phyloP scores from a whole-genome alignment of 2,888 invertebrate genomes.

The Amiota mariae region DNA sequence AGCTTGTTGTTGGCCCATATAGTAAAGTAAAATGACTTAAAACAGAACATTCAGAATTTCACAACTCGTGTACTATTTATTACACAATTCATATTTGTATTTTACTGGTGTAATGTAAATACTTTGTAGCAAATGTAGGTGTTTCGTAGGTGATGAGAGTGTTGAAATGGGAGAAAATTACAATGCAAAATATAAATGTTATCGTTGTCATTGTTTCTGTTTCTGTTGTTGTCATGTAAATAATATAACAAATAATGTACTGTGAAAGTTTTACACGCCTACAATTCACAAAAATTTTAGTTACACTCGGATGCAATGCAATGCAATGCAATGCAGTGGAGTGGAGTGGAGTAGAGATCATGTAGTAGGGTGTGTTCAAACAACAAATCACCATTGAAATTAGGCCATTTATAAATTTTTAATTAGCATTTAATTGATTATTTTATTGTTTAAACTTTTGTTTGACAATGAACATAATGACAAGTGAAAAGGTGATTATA shows the following conservation, averaged over 20 bases:
- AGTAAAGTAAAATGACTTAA: no score
- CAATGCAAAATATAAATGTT: no score
- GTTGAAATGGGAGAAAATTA: no score
- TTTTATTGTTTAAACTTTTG: conserved; percentile 1
- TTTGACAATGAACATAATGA: background rate
- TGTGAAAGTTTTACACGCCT: conserved; percentile 12
- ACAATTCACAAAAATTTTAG: background rate
- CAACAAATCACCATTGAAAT: conserved; percentile 26
- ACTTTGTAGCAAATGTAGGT: background rate
- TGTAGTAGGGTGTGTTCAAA: background rate
- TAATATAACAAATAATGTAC: background rate
- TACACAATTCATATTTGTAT: background rate
- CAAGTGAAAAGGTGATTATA: conserved; percentile 43
- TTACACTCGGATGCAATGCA: no score
- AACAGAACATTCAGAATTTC: no score
- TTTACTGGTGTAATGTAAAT: background rate
- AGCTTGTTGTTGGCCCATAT: background rate
- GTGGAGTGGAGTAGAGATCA: background rate
- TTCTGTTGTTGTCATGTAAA: no score
- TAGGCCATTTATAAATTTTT: conserved; percentile 27
- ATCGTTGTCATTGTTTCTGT: no score
- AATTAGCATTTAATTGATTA: conserved; percentile 30
- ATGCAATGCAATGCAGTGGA: no score
- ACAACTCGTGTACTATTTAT: no score
- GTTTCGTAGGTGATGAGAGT: background rate